phyloP scores from a whole-genome alignment of 2,888 invertebrate species.

The Dendrolimus pini region DNA sequence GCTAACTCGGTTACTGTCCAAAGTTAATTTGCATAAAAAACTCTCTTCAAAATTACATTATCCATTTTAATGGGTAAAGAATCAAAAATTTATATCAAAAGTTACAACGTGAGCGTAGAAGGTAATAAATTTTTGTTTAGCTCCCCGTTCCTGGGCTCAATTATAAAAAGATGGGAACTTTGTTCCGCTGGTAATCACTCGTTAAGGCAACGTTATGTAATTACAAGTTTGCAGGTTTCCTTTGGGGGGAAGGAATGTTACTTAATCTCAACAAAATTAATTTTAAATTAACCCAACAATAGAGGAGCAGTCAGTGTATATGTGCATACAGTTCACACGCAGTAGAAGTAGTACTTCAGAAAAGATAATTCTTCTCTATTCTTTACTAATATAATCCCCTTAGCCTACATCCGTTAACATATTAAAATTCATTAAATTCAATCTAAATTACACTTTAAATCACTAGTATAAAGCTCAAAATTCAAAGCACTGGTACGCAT shows the following conservation, averaged over 20 bases:
- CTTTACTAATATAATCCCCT: neutral
- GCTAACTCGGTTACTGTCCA: neutral
- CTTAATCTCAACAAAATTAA: neutral
- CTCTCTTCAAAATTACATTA: slow-evolving; percentile 37
- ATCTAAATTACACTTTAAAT: too few species aligned
- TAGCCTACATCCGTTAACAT: too few species aligned
- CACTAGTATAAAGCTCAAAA: too few species aligned
- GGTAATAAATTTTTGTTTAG: slow-evolving; percentile 11
- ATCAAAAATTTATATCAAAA: slow-evolving; percentile 63
- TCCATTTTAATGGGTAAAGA: slow-evolving; percentile 47
- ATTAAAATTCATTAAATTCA: too few species aligned
- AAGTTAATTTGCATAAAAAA: slow-evolving; percentile 14
- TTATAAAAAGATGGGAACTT: neutral
- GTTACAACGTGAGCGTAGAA: slow-evolving; percentile 31
- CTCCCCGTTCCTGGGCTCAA: neutral
- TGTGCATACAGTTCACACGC: neutral
- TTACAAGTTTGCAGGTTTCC: neutral
- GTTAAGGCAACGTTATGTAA: neutral
- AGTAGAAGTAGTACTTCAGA: too few species aligned
- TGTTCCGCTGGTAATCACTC: neutral
- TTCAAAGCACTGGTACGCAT: too few species aligned
- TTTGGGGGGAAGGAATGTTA: neutral
- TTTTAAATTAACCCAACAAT: neutral
- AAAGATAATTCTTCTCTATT: neutral
- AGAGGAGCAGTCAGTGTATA: neutral